Conservation (phyloP, 1,140 invertebrate species). For the Laodelphax striatellus region DNA sequence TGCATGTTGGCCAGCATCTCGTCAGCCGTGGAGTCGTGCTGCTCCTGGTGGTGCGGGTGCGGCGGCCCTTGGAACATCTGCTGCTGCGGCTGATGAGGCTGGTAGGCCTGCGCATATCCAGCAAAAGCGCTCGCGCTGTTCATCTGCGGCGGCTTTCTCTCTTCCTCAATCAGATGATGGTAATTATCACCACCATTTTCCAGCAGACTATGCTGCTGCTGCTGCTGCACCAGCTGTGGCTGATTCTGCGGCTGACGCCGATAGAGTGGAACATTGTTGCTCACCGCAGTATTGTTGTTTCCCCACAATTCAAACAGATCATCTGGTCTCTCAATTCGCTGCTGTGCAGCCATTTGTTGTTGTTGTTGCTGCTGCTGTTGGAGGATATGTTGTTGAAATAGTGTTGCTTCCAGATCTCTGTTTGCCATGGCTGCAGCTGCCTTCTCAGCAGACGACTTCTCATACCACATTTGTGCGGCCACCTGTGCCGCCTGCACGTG, state of each 20-base stretch:
- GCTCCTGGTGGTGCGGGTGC: no score
- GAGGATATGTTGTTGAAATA: constrained; percentile 11
- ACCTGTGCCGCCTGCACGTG: constrained; percentile 17
- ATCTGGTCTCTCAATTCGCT: constrained; percentile 18
- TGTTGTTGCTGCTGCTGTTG: constrained; percentile 23
- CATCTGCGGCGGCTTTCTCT: constrained; percentile 24
- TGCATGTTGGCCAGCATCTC: constrained; percentile 11
- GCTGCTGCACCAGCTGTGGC: constrained; percentile 25
- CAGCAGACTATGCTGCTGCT: constrained; percentile 15
- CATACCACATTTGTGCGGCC: constrained; percentile 8
- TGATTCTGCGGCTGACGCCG: constrained; percentile 30
- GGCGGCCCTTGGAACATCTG: constrained; percentile 1
- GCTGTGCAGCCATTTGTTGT: constrained; percentile 9
- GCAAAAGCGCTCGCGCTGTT: constrained; percentile 25
- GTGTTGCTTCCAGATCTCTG: constrained; percentile 3
- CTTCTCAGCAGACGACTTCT: constrained; percentile 5
- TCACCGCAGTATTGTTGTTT: constrained; percentile 18
- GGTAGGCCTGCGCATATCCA: constrained; percentile 25
- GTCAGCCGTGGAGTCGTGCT: constrained; percentile 12
- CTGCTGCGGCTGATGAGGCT: constrained; percentile 12
- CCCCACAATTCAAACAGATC: neutral
- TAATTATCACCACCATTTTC: neutral
- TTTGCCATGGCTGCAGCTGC: neutral
- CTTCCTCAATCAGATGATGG: neutral
- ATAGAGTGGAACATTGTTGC: constrained; percentile 30